These are phyloP conservation scores for Stenopsyche tienmushanensis DNA, from an alignment of 1,140 invertebrate genomes.

Conservation along the genomic window DNA sequence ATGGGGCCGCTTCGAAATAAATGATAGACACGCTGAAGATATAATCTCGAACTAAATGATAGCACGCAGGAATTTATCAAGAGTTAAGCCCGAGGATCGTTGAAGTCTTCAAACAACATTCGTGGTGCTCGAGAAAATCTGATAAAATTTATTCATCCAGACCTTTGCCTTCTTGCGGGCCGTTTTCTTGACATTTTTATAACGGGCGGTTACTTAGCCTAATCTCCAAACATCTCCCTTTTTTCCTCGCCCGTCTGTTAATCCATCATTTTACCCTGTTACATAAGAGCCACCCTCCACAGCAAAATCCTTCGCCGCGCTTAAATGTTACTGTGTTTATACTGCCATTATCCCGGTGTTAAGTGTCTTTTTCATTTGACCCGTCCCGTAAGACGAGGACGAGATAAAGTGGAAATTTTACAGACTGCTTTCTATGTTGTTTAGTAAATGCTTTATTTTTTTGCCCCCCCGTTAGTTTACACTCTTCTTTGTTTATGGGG, in stretches of 20 bases:
- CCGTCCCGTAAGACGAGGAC: not conserved
- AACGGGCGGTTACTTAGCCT: conserved; percentile 1
- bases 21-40: no score
- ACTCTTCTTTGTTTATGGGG: no score
- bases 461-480: no score
- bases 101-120: not conserved
- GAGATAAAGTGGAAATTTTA: not conserved
- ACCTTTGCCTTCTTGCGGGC: not conserved
- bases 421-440: not conserved
- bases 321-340: conserved; percentile 18
- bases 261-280: conserved; percentile 23
- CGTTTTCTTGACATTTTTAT: not conserved
- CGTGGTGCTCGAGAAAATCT: not conserved
- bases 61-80: not conserved
- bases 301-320: not conserved
- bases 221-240: conserved; percentile 8
- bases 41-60: no score
- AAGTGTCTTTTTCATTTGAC: conserved; percentile 14
- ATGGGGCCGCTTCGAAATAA: no score
- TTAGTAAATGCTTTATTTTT: not conserved
- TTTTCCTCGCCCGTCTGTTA: conserved; percentile 1
- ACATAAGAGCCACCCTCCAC: not conserved
- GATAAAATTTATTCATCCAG: conserved; percentile 4
- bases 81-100: not conserved
- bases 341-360: conserved; percentile 12